phyloP scores from a whole-genome alignment of 1,140 invertebrate species.

The Zaprionus africanus region DNA sequence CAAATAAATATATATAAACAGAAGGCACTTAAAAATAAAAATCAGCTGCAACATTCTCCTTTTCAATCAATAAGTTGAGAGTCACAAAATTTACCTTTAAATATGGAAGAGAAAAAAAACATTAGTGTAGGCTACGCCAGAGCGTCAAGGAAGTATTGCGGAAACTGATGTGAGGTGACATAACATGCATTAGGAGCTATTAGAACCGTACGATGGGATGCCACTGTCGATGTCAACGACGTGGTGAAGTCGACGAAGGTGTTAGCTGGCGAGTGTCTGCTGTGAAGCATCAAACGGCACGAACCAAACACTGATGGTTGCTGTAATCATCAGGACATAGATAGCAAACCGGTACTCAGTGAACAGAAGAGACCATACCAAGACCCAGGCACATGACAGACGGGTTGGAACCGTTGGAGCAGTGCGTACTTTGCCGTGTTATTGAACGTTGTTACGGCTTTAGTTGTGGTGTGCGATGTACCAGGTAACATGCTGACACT shows the following conservation, averaged over 20 bases:
- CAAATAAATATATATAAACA: not conserved
- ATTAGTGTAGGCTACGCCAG: conserved; percentile 6
- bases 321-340: conserved; percentile 73
- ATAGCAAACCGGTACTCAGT: conserved; percentile 54
- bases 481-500: conserved; percentile 40
- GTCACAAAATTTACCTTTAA: conserved; percentile 25
- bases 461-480: conserved; percentile 51
- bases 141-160: conserved; percentile 41
- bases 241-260: not conserved
- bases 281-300: conserved; percentile 55
- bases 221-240: conserved; percentile 1
- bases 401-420: conserved; percentile 50
- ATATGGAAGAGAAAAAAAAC: conserved; percentile 20
- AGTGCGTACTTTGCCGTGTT: conserved; percentile 73
- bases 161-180: conserved; percentile 77
- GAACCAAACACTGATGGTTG: conserved; percentile 67
- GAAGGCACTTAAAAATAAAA: not conserved
- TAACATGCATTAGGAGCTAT: conserved; percentile 80
- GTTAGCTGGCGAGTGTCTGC: conserved; percentile 28
- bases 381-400: conserved; percentile 30
- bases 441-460: conserved; percentile 78
- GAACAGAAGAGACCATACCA: conserved; percentile 31
- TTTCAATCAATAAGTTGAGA: conserved; percentile 17
- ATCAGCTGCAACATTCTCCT: not conserved
- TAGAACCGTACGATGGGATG: conserved; percentile 65